Evolutionary conservation across 1,140 invertebrate species (phyloP), one percentile per base, ranked within the genome.

Genomic region (Holotrichia oblita): DNA sequence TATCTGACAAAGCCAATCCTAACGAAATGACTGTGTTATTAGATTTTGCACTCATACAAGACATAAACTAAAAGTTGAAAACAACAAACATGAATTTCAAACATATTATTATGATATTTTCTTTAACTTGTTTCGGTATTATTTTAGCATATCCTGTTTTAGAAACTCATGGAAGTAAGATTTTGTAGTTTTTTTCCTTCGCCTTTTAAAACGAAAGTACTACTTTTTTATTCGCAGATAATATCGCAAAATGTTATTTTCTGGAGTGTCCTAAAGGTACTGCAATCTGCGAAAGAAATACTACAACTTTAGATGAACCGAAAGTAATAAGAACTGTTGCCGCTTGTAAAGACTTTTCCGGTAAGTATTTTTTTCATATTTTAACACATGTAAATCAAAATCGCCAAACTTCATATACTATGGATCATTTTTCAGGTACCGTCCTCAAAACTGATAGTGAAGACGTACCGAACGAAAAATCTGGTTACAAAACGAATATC

Each of bases 311-410:
- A 22, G 61, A 69, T 10, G 22, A 9, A 22, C 61, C 61, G 8
- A 69, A 27, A 2, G 61, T 69, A 10, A 69, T 69, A 69, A 69
- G 61, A 34, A 69, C 61, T 6, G 8, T 14, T 69, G 61, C 27
- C 22, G 20, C 22, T 69, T 69, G 61, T 27, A 69, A 69, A 34
- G 61, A 69, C 14, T 14, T 69, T 9, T 10, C 2, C 22, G 61
- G 61, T 69, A 69, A 69, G 12, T 69, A 69, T 22, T 27, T 24
- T 27, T 69, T 69, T 22, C 61, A 10, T 69, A 69, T 69, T 69
- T 69, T 69, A 59, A 7, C n/a, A n/a, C n/a, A n/a, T n/a, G n/a
- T n/a, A 48, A 10, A 48, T 10, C 10, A 48, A 8, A 14, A 48
- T 48, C 44, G 44, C 10, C 1, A 48, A 0, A 48, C n/a, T 48